These are phyloP conservation scores for Forbesichthys agassizii DNA, from an alignment of 2,113 vertebrate genomes.

Conservation along the genomic window DNA sequence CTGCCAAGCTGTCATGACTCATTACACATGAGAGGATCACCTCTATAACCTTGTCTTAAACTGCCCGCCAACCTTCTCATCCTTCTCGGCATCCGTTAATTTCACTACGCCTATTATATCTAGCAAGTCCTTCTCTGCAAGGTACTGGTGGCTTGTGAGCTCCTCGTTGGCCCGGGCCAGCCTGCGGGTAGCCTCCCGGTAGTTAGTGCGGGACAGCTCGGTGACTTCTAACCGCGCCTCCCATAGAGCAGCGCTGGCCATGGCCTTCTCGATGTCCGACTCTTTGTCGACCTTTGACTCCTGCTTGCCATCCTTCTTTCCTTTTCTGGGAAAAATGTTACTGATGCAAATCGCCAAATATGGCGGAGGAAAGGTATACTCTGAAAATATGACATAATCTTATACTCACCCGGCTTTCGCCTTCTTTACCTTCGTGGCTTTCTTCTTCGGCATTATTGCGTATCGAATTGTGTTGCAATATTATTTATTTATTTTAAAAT, in stretches of 20 bases:
- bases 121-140: conserved; percentile 73
- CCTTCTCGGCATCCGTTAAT: conserved; percentile 72
- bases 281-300: conserved; percentile 66
- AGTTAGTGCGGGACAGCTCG: conserved; percentile 74
- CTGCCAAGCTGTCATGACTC: neutral
- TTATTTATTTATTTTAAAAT: neutral
- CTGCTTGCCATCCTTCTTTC: conserved; percentile 65
- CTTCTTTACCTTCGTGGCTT: conserved; percentile 67
- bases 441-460: conserved; percentile 71
- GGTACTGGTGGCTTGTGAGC: conserved; percentile 75
- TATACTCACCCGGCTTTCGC: conserved; percentile 64
- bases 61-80: conserved; percentile 70
- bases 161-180: conserved; percentile 77
- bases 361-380: neutral
- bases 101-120: conserved; percentile 71
- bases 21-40: neutral
- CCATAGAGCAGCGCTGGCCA: conserved; percentile 78
- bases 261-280: conserved; percentile 74
- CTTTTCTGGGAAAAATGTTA: conserved; percentile 58
- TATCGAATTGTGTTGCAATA: neutral
- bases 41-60: neutral
- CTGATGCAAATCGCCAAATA: neutral
- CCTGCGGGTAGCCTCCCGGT: conserved; percentile 67
- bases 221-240: conserved; percentile 78
- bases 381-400: neutral